These are phyloP conservation scores for Pitta sordida DNA, from an alignment of 2,113 vertebrate species.

Conservation along the genomic window DNA sequence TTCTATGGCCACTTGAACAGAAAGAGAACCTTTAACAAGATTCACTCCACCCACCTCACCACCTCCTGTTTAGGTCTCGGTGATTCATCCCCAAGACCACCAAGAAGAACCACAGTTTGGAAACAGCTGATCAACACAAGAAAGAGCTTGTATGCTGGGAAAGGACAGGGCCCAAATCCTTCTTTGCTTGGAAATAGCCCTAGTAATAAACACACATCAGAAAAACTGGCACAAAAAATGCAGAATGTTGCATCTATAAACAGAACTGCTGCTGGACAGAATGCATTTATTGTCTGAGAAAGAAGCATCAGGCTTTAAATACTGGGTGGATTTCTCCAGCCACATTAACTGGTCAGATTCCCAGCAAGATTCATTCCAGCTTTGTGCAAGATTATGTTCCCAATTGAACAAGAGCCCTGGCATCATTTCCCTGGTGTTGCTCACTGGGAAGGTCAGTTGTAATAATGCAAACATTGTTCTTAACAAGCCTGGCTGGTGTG, in stretches of 20 bases:
- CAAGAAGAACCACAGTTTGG: constrained; percentile 11
- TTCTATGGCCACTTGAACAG: not conserved
- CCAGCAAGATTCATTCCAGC: constrained; percentile 14
- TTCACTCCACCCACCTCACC: not conserved
- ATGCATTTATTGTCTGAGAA: constrained; percentile 27
- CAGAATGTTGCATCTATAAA: constrained; percentile 14
- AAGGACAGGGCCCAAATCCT: not conserved
- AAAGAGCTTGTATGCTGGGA: constrained; percentile 7
- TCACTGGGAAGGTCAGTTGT: not conserved
- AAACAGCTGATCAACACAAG: constrained; percentile 4
- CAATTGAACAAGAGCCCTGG: constrained; percentile 30
- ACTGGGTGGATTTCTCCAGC: constrained; percentile 10
- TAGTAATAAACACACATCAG: constrained; percentile 12
- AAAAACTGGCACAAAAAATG: not conserved
- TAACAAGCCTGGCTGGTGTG: not conserved
- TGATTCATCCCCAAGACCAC: constrained; percentile 12
- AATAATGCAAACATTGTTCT: constrained; percentile 12
- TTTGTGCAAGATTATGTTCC: constrained; percentile 29
- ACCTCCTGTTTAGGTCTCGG: constrained; percentile 1
- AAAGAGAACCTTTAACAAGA: constrained; percentile 21
- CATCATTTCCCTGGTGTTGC: not conserved
- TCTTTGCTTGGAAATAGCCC: not conserved
- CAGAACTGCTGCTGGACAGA: constrained; percentile 10
- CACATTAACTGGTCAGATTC: not conserved
- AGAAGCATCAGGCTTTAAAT: not conserved